Evolutionary conservation across 1,140 invertebrate species (phyloP), one percentile per base, ranked within the genome.

Genomic region (Drosophila yakuba): DNA sequence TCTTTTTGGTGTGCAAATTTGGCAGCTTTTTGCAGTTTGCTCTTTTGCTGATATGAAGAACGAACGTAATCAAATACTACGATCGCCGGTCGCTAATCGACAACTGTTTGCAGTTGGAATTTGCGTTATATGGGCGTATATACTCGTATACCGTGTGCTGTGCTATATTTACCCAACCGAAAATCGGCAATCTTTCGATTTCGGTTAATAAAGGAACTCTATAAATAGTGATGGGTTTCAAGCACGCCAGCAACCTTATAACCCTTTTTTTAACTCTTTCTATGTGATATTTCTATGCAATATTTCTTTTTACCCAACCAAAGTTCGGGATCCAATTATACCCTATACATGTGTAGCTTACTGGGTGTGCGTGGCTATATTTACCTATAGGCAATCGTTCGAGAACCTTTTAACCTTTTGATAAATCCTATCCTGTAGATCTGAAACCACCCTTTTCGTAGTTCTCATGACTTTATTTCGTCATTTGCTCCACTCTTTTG

Each of bases 21-120:
- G 17, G 17, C 17, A 17, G 17, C 17, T 17, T 17, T 50, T 50
- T 15, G 48, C 48, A 51, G 11, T 15, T 79, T 20, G 41, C 50
- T 60, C 50, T 43, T 73, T 38, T 36, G 45, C 77, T 81, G 78
- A 78, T 85, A 88, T 54, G 69, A 60, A 63, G 51, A 75, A 68
- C 63, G 64, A 32, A 32, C 64, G 74, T 68, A 88, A 88, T 76
- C 78, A 75, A 82, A 82, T 72, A 75, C 78, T 71, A 72, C 63
- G 82, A 86, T 76, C 68, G 57, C 25, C 67, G 67, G 43, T 17
- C 44, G 67, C 75, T 78, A 85, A 85, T 85, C 82, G 78, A 52
- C 64, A 81, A 75, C 61, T 82, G 78, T 85, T 85, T 88, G 78
- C 83, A 64, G 67, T 86, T 71, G 59, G 67, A 85, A 85, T 86